phyloP scores from a whole-genome alignment of 1,140 invertebrate species.

The Philaenus spumarius region DNA sequence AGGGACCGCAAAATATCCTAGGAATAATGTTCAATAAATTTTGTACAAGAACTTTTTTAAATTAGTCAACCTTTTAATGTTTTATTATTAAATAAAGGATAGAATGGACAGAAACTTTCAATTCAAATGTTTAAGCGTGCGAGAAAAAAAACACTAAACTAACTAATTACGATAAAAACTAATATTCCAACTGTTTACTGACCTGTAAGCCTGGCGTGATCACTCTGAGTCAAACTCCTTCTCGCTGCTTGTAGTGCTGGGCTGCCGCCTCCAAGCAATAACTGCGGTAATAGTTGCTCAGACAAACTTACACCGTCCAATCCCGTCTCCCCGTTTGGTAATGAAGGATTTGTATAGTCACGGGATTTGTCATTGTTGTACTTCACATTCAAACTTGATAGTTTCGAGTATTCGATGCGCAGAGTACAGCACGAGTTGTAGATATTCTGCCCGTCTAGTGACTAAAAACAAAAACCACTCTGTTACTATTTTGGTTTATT shows the following conservation, averaged over 20 bases:
- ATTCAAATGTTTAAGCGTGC: too few relatives aligned
- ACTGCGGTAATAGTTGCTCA: conserved; percentile 54
- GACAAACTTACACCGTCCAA: conserved; percentile 44
- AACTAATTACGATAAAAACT: too few relatives aligned
- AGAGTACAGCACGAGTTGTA: conserved; percentile 99
- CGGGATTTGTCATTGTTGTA: conserved; percentile 99
- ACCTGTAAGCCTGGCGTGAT: conserved; percentile 43
- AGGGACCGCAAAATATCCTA: too few relatives aligned
- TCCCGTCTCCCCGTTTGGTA: conserved; percentile 85
- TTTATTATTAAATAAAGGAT: too few relatives aligned
- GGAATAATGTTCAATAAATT: too few relatives aligned
- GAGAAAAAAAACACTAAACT: too few relatives aligned
- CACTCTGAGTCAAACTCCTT: conserved; percentile 14
- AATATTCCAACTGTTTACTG: conserved; percentile 24
- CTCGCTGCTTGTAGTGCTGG: conserved; percentile 33
- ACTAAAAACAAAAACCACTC: conserved; percentile 56
- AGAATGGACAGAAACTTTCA: too few relatives aligned
- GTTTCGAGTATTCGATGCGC: conserved; percentile 97
- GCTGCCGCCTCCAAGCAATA: conserved; percentile 55
- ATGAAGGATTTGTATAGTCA: conserved; percentile 96
- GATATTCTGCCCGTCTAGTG: conserved; percentile 96
- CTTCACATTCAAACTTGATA: conserved; percentile 95
- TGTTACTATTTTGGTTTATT: too few relatives aligned
- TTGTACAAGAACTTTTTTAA: too few relatives aligned
- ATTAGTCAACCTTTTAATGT: too few relatives aligned